Percentiles rank a stretch among this genome's conserved stretches.
Evolutionary conservation across 2,797 vertebrate genomes (phyloP).

Genomic region (Eospalax fontanierii): DNA sequence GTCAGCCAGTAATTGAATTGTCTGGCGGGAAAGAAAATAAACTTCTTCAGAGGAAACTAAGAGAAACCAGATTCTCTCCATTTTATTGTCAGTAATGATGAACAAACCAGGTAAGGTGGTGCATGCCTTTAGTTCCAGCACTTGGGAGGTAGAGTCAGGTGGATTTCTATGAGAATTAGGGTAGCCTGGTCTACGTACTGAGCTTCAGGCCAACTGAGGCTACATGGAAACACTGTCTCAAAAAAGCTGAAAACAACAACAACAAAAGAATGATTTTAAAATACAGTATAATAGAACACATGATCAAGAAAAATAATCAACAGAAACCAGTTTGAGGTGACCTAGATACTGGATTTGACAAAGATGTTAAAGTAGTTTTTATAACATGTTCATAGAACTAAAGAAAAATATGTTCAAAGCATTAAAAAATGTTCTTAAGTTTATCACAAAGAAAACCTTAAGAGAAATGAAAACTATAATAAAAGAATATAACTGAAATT

Average conservation of each 20-base stretch:
- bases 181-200: too few relatives aligned
- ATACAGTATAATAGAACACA: background rate
- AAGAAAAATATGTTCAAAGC: conserved; percentile 17
- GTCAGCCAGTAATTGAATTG: background rate
- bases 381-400: conserved; percentile 12
- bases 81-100: background rate
- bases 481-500: background rate
- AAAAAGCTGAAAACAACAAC: too few relatives aligned
- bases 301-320: background rate
- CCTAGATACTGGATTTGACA: background rate
- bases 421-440: background rate
- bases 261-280: background rate
- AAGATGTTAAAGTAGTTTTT: background rate
- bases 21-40: conserved; percentile 17
- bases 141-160: too few relatives aligned
- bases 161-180: too few relatives aligned
- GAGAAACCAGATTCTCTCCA: conserved; percentile 5
- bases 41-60: conserved; percentile 45
- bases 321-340: conserved; percentile 11
- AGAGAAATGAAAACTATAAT: conserved; percentile 21
- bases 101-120: background rate
- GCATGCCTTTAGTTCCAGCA: too few relatives aligned
- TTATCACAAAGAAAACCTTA: conserved; percentile 33
- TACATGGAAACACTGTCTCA: too few relatives aligned
- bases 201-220: too few relatives aligned